Conservation (phyloP, 2,797 vertebrate genomes). For the Labroides dimidiatus region DNA sequence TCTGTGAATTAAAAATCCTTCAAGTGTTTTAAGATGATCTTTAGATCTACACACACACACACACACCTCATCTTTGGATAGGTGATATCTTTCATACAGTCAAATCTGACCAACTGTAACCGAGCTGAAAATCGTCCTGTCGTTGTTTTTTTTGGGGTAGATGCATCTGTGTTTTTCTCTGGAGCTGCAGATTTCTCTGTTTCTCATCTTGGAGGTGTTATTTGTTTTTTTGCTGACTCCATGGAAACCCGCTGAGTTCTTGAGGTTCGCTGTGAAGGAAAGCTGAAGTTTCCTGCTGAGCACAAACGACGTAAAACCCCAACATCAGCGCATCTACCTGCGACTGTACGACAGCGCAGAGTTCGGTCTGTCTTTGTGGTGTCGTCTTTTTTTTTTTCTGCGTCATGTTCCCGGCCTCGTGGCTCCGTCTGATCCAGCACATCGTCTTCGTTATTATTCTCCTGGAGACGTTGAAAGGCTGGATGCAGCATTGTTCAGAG, state of each 20-base stretch:
- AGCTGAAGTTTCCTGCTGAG: neutral
- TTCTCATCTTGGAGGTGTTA: neutral
- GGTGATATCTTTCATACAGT: neutral
- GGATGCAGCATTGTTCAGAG: neutral
- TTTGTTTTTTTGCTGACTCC: neutral
- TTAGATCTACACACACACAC: too few relatives aligned
- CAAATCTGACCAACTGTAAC: neutral
- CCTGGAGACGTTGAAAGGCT: neutral
- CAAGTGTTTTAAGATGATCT: too few relatives aligned
- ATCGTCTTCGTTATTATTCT: neutral
- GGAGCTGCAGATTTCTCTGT: neutral
- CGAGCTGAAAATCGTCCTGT: neutral
- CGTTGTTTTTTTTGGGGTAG: neutral
- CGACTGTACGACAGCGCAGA: constrained; percentile 9
- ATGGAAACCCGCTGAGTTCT: neutral
- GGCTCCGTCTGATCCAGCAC: neutral
- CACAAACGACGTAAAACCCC: constrained; percentile 1
- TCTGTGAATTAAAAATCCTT: too few relatives aligned
- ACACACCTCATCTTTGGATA: too few relatives aligned
- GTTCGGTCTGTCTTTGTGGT: neutral
- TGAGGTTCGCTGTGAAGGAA: constrained; percentile 1
- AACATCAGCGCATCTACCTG: neutral
- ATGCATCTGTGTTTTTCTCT: neutral
- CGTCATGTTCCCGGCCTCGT: neutral
- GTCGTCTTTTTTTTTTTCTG: neutral